phyloP scores from a whole-genome alignment of 2,113 vertebrate species.

The Tapirus terrestris region DNA sequence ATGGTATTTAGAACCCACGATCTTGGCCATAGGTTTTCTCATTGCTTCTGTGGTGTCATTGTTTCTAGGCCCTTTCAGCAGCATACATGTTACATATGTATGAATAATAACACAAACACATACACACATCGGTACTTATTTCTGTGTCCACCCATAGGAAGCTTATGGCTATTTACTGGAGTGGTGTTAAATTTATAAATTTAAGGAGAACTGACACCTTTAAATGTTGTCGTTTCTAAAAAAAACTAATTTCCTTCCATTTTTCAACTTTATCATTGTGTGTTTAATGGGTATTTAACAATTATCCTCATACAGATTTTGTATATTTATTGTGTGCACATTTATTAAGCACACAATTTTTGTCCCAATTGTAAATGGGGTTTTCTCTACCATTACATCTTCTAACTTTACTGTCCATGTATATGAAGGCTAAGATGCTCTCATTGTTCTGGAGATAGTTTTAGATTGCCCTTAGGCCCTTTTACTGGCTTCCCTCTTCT shows the following conservation, averaged over 20 bases:
- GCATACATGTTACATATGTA: not conserved
- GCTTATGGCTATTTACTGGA: not conserved
- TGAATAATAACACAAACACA: not conserved
- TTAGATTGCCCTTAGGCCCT: not conserved
- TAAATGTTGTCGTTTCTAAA: not conserved
- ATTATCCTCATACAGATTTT: not conserved
- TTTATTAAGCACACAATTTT: not conserved
- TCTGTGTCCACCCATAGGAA: not conserved
- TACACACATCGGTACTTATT: not conserved
- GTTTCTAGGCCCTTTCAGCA: not conserved
- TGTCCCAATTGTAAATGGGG: not conserved
- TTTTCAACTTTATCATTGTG: not conserved
- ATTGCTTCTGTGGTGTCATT: not conserved
- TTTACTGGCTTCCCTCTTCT: not conserved
- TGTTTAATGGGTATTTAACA: not conserved
- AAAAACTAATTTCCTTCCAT: not conserved
- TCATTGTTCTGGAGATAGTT: not conserved
- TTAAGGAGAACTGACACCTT: not conserved
- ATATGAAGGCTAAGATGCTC: not conserved
- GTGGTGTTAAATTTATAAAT: not conserved
- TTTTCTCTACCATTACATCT: not conserved
- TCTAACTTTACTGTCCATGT: not conserved
- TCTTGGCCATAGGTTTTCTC: not conserved
- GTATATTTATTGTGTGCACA: not conserved
- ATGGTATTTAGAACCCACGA: not conserved